phyloP scores from a whole-genome alignment of 2,888 invertebrate species.

The Dicyrtoma fusca region DNA sequence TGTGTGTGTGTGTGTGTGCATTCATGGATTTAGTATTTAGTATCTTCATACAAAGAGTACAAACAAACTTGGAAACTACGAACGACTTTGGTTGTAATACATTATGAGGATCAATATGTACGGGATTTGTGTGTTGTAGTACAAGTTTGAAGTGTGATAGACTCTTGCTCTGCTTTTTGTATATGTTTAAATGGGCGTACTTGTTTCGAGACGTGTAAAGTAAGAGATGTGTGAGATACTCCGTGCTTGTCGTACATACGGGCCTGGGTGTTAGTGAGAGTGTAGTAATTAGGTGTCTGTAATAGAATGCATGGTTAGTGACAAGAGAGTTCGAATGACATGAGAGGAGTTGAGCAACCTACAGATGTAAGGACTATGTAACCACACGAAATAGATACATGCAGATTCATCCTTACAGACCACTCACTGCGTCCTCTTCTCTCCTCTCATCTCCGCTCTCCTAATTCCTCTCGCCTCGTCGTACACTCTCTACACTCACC shows the following conservation, averaged over 20 bases:
- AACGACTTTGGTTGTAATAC: background rate
- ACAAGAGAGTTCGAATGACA: conserved; percentile 54
- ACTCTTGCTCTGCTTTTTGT: no score
- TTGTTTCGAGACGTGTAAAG: no score
- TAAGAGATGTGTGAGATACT: no score
- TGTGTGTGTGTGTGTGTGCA: no score
- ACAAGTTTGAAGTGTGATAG: conserved; percentile 6
- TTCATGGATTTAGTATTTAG: background rate
- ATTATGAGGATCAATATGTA: background rate
- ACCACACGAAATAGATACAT: background rate
- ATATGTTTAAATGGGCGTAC: no score
- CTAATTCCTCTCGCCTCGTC: no score
- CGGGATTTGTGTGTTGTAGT: conserved; percentile 8
- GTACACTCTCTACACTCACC: background rate
- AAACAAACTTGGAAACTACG: background rate
- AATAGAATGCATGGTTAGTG: conserved; percentile 53
- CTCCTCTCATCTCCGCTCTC: no score
- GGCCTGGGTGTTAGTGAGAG: conserved; percentile 43
- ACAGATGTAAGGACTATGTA: conserved; percentile 14
- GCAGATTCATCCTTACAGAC: no score
- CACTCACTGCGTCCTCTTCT: no score
- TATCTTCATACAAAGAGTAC: background rate
- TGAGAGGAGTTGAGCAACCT: conserved; percentile 8
- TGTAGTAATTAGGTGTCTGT: conserved; percentile 55
- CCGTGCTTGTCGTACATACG: background rate